Evolutionary conservation across 2,113 vertebrate species (phyloP).

Genomic region (Larimichthys polyactis): DNA sequence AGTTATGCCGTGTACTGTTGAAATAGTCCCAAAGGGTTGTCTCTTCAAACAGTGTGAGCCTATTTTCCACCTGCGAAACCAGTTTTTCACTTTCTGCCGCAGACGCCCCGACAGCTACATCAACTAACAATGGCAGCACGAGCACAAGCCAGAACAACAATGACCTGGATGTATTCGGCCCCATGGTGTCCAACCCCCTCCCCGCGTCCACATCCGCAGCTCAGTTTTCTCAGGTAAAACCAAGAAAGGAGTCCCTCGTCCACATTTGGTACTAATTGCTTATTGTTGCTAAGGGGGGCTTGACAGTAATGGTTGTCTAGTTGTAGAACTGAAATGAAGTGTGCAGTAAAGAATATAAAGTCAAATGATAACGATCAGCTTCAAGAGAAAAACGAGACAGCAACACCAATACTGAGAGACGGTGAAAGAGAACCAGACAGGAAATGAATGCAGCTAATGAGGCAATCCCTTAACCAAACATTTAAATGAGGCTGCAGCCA

Average conservation of each 20-base stretch:
- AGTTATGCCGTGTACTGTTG: background rate
- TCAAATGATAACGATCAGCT: conserved; percentile 33
- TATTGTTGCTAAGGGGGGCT: background rate
- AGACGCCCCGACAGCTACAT: conserved; percentile 89
- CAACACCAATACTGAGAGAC: conserved; percentile 9
- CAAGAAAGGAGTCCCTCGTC: background rate
- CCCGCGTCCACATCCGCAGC: conserved; percentile 84
- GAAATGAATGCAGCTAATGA: conserved; percentile 29
- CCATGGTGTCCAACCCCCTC: conserved; percentile 99
- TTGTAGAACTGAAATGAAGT: conserved; percentile 34
- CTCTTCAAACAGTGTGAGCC: background rate
- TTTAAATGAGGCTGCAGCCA: background rate
- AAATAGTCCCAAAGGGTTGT: background rate
- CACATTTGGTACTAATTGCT: conserved; percentile 1
- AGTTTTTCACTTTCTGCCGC: conserved; percentile 79
- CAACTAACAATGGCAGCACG: conserved; percentile 86
- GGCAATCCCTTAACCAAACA: background rate
- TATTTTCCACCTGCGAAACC: conserved; percentile 35
- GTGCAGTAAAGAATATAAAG: conserved; percentile 45
- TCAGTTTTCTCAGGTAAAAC: conserved; percentile 81
- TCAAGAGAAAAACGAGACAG: conserved; percentile 36
- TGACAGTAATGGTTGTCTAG: background rate
- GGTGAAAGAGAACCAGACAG: background rate
- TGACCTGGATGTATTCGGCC: conserved; percentile 98
- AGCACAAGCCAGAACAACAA: conserved; percentile 87